phyloP scores from a whole-genome alignment of 2,797 vertebrate species.

The Sebastes oblongus region DNA sequence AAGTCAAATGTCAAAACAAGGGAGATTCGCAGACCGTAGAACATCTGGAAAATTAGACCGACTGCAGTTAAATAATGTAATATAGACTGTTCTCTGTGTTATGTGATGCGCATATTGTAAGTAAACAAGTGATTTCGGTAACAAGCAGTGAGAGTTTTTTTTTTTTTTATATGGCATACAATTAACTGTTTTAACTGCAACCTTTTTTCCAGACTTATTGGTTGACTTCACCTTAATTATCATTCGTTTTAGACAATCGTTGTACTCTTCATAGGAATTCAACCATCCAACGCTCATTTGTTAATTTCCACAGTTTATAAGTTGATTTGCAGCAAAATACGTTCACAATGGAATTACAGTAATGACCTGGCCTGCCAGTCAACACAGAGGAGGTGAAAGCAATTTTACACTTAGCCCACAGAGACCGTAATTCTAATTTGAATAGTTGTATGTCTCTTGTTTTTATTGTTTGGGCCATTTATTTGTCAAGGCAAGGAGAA shows the following conservation, averaged over 20 bases:
- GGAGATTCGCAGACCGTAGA: conserved; percentile 16
- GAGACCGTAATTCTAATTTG: conserved; percentile 73
- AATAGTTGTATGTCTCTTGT: conserved; percentile 65
- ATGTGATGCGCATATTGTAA: not conserved
- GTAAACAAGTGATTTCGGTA: not conserved
- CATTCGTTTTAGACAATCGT: conserved; percentile 19
- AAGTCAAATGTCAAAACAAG: conserved; percentile 60
- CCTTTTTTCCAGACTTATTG: not conserved
- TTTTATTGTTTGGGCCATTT: conserved; percentile 74
- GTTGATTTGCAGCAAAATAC: conserved; percentile 62
- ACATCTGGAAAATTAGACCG: conserved; percentile 22
- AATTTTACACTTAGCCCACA: conserved; percentile 77
- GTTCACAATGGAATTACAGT: conserved; percentile 67
- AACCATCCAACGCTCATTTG: conserved; percentile 42
- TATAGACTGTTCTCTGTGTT: not conserved
- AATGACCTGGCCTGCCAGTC: conserved; percentile 74
- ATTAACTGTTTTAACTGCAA: not conserved
- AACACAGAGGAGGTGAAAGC: conserved; percentile 75
- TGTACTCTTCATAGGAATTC: conserved; percentile 32
- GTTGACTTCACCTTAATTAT: conserved; percentile 32
- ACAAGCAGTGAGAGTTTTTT: not conserved
- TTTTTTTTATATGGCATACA: not conserved
- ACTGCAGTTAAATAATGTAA: conserved; percentile 15
- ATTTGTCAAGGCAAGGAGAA: conserved; percentile 52
- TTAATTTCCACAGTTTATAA: conserved; percentile 64